Conservation (phyloP, 2,113 vertebrate species). For the Larimichthys crocea region DNA sequence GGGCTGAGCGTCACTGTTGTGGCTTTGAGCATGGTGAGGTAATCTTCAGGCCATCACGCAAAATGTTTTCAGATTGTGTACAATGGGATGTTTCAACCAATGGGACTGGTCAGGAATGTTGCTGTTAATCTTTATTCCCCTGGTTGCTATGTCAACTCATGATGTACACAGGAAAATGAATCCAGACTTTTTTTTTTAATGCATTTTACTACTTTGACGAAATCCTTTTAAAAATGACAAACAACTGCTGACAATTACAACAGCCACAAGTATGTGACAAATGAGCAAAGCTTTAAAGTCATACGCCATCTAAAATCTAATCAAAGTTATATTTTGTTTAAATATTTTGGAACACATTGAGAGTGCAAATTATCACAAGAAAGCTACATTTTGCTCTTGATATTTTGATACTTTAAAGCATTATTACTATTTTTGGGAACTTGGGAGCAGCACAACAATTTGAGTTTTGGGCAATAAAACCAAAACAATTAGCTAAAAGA, state of each 20-base stretch:
- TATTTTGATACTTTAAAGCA: neutral
- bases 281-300: neutral
- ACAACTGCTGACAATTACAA: slow-evolving; percentile 35
- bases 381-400: neutral
- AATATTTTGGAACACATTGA: neutral
- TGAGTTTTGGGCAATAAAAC: neutral
- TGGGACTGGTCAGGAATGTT: neutral
- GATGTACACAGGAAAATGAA: neutral
- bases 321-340: neutral
- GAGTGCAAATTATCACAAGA: neutral
- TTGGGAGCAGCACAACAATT: neutral
- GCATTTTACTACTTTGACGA: neutral
- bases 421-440: neutral
- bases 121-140: slow-evolving; percentile 12
- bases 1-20: slow-evolving; percentile 13
- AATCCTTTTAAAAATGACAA: neutral
- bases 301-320: neutral
- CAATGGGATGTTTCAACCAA: slow-evolving; percentile 15
- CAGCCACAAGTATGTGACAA: slow-evolving; percentile 10
- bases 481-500: neutral
- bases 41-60: neutral
- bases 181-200: neutral
- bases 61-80: slow-evolving; percentile 14
- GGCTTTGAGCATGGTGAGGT: slow-evolving; percentile 18
- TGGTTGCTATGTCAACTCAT: slow-evolving; percentile 5